phyloP scores from a whole-genome alignment of 1,140 invertebrate genomes.

The Neuroterus valhalla region DNA sequence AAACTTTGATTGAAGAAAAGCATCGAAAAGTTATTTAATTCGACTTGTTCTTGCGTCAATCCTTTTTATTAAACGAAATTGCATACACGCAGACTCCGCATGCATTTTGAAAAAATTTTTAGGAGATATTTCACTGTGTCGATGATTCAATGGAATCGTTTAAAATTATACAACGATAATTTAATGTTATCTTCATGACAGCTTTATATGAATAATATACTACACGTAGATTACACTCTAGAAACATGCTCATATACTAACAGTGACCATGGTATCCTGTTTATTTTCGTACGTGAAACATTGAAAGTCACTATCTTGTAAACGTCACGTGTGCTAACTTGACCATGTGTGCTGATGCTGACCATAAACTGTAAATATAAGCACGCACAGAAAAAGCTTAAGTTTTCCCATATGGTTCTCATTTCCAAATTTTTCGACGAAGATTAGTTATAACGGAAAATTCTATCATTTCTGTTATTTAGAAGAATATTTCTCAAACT shows the following conservation, averaged over 20 bases:
- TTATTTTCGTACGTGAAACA: conserved; percentile 23
- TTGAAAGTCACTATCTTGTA: conserved; percentile 18
- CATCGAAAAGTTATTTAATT: too few species aligned
- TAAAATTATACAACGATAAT: too few species aligned
- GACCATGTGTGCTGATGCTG: conserved; percentile 30
- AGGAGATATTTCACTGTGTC: too few species aligned
- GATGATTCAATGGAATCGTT: too few species aligned
- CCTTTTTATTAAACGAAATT: too few species aligned
- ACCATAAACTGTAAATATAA: conserved; percentile 28
- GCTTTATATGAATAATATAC: background rate
- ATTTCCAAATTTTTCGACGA: background rate
- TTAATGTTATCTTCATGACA: background rate
- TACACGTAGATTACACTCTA: background rate
- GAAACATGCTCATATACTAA: conserved; percentile 11
- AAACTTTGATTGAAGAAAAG: too few species aligned
- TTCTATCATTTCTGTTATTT: too few species aligned
- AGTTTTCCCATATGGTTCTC: background rate
- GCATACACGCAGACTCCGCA: too few species aligned
- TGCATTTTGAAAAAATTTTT: too few species aligned
- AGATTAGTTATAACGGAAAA: background rate
- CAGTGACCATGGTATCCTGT: conserved; percentile 28
- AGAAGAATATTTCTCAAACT: too few species aligned
- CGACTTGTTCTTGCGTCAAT: too few species aligned
- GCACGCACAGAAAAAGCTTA: background rate
- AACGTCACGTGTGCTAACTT: conserved; percentile 11